Base-by-base conservation (phyloP, 2,888 invertebrate genomes). In the Ceraclea dissimilis region DNA sequence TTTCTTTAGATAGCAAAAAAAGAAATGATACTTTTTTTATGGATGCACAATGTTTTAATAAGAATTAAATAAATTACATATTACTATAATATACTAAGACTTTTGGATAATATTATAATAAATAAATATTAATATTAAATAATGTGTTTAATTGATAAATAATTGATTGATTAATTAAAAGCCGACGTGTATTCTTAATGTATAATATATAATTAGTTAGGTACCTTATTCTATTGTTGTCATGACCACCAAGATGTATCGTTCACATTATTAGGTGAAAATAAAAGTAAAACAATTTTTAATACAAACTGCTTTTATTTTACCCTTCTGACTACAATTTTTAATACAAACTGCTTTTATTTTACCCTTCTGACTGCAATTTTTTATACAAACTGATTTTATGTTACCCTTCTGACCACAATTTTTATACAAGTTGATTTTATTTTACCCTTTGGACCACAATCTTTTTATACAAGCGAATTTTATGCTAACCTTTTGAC, bases 111-210 rank as follows among this genome's bases (percentile, higher is more conserved):
- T n/a, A 39, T 8, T 8, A 4, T 39, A 39, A 39, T 5, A 39
- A 4, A 8, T 39, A 39, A n/a, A 39, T 39, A 39, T 8, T 39
- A n/a, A 39, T n/a, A n/a, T 39, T 39, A 39, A n/a, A n/a, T 39
- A n/a, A 39, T 13, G 5, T 39, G 39, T 39, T n/a, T 39, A n/a
- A 26, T 26, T n/a, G 26, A 10, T 26, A 26, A 26, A 26, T 26
- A 26, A 26, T 26, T 26, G 31, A 31, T 11, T 8, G 6, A 39
- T 39, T 39, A 39, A 16, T 8, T 11, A 52, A 56, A 31, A 49
- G 49, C 55, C 52, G 58, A 49, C 51, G 49, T 56, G 53, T 53
- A 56, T 56, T 52, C 50, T 22, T 50, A 39, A 39, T 56, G 55
- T 56, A 47, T 55, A 55, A 51, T 44, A 34, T 55, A 20, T 51